phyloP scores from a whole-genome alignment of 2,113 vertebrate species.

The Struthio camelus region DNA sequence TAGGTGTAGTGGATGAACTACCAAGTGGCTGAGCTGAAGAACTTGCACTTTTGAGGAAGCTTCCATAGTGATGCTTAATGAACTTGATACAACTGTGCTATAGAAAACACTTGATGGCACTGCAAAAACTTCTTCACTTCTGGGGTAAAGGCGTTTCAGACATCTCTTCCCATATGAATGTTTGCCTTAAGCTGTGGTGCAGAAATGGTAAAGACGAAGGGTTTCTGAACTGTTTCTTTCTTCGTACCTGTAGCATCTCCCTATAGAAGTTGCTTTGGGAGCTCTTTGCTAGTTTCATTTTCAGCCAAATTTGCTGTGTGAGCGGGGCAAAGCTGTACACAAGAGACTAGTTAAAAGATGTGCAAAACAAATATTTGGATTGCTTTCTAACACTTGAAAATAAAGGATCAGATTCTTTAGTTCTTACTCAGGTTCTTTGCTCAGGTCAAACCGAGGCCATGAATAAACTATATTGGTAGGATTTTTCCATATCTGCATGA shows the following conservation, averaged over 20 bases:
- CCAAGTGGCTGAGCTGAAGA: not conserved
- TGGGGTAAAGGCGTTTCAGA: not conserved
- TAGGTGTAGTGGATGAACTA: not conserved
- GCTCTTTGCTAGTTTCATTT: not conserved
- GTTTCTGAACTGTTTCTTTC: not conserved
- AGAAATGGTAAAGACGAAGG: not conserved
- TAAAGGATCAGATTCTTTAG: not conserved
- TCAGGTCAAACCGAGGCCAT: not conserved
- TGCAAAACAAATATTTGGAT: not conserved
- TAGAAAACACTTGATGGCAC: not conserved
- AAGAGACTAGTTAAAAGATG: not conserved
- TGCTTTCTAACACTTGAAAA: not conserved
- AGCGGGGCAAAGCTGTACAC: not conserved
- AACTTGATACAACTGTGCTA: not conserved
- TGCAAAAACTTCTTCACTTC: not conserved
- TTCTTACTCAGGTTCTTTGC: not conserved
- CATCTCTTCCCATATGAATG: not conserved
- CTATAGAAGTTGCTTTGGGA: not conserved
- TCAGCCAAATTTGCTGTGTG: not conserved
- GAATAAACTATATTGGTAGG: not conserved
- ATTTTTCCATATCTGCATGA: not conserved
- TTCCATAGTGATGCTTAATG: not conserved
- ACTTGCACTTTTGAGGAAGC: not conserved
- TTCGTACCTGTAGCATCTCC: accelerated
- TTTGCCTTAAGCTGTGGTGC: not conserved